Evolutionary conservation across 2,797 vertebrate species (phyloP).

Genomic region (Diplodus puntazzo): DNA sequence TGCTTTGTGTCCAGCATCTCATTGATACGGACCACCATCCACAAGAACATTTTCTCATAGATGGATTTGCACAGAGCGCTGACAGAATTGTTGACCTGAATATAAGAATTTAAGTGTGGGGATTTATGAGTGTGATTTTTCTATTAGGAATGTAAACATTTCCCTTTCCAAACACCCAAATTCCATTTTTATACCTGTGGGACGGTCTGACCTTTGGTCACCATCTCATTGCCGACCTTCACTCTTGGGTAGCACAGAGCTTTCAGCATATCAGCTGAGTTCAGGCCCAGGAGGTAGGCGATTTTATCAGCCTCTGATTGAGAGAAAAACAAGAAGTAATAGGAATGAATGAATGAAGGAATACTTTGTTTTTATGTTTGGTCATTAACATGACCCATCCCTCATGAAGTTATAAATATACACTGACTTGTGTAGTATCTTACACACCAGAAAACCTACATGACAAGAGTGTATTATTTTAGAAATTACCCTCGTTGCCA

Average conservation of each 20-base stretch:
- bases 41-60: conserved; percentile 92
- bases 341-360: no score
- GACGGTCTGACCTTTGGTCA: conserved; percentile 90
- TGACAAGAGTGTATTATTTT: no score
- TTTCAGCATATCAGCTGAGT: conserved; percentile 90
- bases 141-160: not conserved
- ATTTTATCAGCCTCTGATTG: conserved; percentile 89
- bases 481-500: conserved; percentile 88
- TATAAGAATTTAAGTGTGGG: not conserved
- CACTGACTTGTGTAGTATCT: no score
- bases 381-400: no score
- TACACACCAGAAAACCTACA: no score
- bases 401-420: no score
- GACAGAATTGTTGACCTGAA: conserved; percentile 88
- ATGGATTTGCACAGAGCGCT: conserved; percentile 88
- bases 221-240: conserved; percentile 89
- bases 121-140: not conserved
- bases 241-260: conserved; percentile 88
- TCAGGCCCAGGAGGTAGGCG: conserved; percentile 90
- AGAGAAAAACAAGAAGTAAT: not conserved
- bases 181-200: conserved; percentile 82
- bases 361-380: no score
- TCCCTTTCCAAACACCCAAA: not conserved
- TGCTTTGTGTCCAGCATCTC: conserved; percentile 89
- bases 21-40: conserved; percentile 91